A percentile compares a stretch with the other conserved stretches of the same genome.
phyloP scores from a whole-genome alignment of 2,113 vertebrate species.

The Proterorhinus semilunaris region DNA sequence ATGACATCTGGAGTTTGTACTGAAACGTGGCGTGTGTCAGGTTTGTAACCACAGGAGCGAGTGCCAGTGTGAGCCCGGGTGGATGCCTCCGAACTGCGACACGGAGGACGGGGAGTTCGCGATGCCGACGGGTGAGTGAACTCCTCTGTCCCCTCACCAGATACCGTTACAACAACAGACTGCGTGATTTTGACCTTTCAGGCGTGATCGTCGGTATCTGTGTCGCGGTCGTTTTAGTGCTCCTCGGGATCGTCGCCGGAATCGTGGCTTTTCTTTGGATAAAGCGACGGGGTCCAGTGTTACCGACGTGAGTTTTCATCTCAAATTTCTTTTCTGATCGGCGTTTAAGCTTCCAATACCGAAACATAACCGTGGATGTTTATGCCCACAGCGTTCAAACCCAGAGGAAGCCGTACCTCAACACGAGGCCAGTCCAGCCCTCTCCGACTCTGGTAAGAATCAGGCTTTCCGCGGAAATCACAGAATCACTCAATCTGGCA shows the following conservation, averaged over 20 bases:
- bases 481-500: too few species aligned
- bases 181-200: constrained; percentile 26
- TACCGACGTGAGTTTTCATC: constrained; percentile 40
- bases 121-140: constrained; percentile 31
- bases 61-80: constrained; percentile 77
- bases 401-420: constrained; percentile 3
- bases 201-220: constrained; percentile 39
- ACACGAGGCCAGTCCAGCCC: neutral
- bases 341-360: neutral
- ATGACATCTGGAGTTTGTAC: neutral
- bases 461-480: neutral
- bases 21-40: constrained; percentile 35
- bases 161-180: too few species aligned
- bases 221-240: constrained; percentile 39
- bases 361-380: neutral
- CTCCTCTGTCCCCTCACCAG: too few species aligned
- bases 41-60: constrained; percentile 75
- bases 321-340: neutral
- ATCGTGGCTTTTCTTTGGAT: constrained; percentile 46
- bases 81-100: constrained; percentile 64
- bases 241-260: constrained; percentile 39
- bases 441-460: neutral
- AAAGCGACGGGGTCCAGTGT: constrained; percentile 31
- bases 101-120: neutral
- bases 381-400: neutral